These are phyloP conservation scores for Clarias macrocephalus DNA, from an alignment of 2,113 vertebrate genomes.

Conservation along the genomic window DNA sequence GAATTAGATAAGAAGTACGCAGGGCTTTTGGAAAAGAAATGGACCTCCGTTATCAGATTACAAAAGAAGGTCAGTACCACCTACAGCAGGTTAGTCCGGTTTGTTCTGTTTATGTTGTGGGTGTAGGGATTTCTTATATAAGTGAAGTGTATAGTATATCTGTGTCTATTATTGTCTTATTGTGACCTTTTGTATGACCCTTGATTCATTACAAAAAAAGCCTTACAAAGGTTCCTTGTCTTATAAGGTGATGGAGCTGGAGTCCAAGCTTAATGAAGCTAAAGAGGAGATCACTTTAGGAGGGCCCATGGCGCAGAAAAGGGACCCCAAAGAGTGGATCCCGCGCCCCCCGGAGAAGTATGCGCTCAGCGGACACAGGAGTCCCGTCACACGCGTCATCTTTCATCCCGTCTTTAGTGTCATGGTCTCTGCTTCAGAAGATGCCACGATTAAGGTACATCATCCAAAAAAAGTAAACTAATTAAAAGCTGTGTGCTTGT, in stretches of 20 bases:
- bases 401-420: conserved; percentile 99
- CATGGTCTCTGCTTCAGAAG: conserved; percentile 98
- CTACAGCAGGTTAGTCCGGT: background rate
- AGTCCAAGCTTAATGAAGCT: conserved; percentile 97
- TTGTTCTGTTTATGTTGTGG: conserved; percentile 3
- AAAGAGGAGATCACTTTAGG: conserved; percentile 98
- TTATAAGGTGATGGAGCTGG: conserved; percentile 95
- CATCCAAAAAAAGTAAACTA: background rate
- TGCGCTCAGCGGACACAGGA: conserved; percentile 92
- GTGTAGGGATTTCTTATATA: background rate
- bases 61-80: conserved; percentile 90
- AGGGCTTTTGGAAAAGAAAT: conserved; percentile 99
- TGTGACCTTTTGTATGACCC: background rate
- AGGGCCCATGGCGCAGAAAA: conserved; percentile 91
- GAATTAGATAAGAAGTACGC: conserved; percentile 99
- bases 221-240: background rate
- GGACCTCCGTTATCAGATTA: conserved; percentile 99
- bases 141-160: background rate
- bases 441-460: conserved; percentile 96
- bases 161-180: background rate
- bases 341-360: conserved; percentile 98
- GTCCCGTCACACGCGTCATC: conserved; percentile 95
- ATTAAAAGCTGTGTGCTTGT: background rate
- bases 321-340: conserved; percentile 99
- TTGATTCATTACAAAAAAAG: background rate